Evolutionary conservation across 2,888 invertebrate species (phyloP), one percentile per base, ranked within the genome.

Genomic region (Lydus trimaculatus): DNA sequence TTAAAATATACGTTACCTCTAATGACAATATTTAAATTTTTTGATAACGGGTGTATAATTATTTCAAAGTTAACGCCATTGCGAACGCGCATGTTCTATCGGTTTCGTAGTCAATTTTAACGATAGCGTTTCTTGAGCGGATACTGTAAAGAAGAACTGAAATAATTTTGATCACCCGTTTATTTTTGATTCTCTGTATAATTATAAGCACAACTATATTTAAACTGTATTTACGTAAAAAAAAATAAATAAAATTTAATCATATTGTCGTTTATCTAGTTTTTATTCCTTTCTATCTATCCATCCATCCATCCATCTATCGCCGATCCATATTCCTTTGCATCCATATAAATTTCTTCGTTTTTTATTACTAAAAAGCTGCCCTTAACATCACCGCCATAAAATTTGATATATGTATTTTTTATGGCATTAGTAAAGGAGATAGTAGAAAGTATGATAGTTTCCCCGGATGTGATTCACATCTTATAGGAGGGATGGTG

Each of bases 401-500:
- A 70, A 70, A 70, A 63, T 48, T 70, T 67, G 70, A 67, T 63
- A 67, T 60, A 70, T 71, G 67, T 56, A 31, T 64, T 67, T 70
- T 71, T 71, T 71, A 71, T 63, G 65, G 61, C 39, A 60, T 56
- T 62, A 65, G 43, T 48, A 65, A 70, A 64, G 36, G 64, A 70
- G 64, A 69, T 64, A 61, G 63, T 61, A 36, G 67, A 70, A 58
- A 52, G 60, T 61, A 17, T 52, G 63, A 63, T 63, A 64, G 58
- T 64, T 56, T 56, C 56, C 64, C 65, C 64, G 70, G 67, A 67
- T 61, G 71, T 71, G 71, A 71, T 71, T 71, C 71, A 71, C 71
- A 65, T 63, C 66, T 70, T 66, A 58, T 13, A 17, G 2, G 13
- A 13, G 17, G 43, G 43, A 13, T 1, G 56, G 23, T 23, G n/a